Conservation (phyloP, 2,797 vertebrate species). For the Anguilla marmorata region DNA sequence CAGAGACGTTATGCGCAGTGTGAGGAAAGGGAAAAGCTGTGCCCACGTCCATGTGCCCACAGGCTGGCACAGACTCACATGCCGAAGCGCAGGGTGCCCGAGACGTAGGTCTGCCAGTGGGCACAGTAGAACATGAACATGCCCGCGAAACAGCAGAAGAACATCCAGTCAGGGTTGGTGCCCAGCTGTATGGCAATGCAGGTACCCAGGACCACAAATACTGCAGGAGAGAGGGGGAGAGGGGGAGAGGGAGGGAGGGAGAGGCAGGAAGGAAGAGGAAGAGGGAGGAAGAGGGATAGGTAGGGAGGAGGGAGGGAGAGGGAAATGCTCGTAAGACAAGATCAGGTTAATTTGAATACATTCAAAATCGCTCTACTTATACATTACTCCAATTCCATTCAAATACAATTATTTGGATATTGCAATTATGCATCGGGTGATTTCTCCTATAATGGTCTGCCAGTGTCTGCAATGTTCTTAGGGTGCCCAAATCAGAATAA, state of each 20-base stretch:
- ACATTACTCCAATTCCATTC: not conserved
- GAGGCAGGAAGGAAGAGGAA: not conserved
- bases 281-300: too few species aligned
- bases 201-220: conserved; percentile 86
- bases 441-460: not conserved
- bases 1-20: not conserved
- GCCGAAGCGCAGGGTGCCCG: conserved; percentile 83
- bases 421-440: not conserved
- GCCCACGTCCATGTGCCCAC: not conserved
- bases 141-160: conserved; percentile 88
- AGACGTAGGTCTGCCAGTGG: conserved; percentile 88
- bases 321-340: not conserved
- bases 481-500: too few species aligned
- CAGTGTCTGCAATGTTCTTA: too few species aligned
- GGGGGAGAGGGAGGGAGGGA: not conserved
- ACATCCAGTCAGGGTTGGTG: conserved; percentile 88
- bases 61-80: conserved; percentile 73
- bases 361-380: not conserved
- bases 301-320: too few species aligned
- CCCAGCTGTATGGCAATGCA: conserved; percentile 85
- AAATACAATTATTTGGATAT: not conserved
- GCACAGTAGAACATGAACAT: conserved; percentile 91
- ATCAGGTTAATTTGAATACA: not conserved
- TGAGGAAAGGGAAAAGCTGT: not conserved
- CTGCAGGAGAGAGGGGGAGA: conserved; percentile 53